phyloP scores from a whole-genome alignment of 1,140 invertebrate species.

The Ips typographus region DNA sequence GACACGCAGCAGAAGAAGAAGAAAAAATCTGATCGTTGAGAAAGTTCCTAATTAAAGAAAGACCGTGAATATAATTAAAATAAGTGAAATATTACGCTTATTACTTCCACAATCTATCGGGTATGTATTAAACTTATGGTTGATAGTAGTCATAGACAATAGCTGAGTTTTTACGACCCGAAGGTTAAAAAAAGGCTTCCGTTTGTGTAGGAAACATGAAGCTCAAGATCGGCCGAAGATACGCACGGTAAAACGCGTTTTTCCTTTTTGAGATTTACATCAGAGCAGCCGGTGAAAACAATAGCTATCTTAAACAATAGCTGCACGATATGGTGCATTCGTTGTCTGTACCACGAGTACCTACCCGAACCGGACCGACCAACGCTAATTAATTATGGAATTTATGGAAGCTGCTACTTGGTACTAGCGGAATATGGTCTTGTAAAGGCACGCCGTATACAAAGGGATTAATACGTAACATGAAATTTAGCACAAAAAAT shows the following conservation, averaged over 20 bases:
- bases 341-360: background rate
- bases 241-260: background rate
- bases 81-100: too few relatives aligned
- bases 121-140: background rate
- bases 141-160: background rate
- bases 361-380: background rate
- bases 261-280: constrained; percentile 14
- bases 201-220: constrained; percentile 1
- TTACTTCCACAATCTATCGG: too few relatives aligned
- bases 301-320: constrained; percentile 17
- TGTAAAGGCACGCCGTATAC: background rate
- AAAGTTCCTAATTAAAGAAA: too few relatives aligned
- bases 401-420: constrained; percentile 9
- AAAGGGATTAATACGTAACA: too few relatives aligned
- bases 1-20: too few relatives aligned
- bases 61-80: too few relatives aligned
- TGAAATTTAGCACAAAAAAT: too few relatives aligned
- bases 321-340: constrained; percentile 14
- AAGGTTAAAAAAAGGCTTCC: background rate
- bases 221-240: background rate
- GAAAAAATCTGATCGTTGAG: too few relatives aligned
- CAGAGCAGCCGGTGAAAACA: constrained; percentile 10
- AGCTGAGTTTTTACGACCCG: background rate
- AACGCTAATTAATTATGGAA: constrained; percentile 23
- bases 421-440: background rate